Evolutionary conservation across 2,797 vertebrate species (phyloP).

Genomic region (Tauraco hartlaubi): DNA sequence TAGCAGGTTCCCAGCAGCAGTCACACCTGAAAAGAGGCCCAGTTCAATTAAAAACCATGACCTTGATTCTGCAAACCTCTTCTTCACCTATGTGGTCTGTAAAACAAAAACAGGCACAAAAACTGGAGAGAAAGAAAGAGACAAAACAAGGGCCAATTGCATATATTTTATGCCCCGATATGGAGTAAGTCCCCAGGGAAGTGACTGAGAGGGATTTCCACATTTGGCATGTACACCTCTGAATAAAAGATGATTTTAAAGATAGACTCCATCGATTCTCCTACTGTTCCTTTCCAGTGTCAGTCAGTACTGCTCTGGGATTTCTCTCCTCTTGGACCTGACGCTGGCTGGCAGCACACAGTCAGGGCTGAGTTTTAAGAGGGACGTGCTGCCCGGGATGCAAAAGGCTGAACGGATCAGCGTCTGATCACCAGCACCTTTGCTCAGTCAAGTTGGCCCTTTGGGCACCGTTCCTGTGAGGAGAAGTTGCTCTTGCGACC

Average conservation of each 20-base stretch:
- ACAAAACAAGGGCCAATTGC: neutral
- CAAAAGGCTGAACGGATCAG: neutral
- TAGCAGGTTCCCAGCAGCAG: neutral
- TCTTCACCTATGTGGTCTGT: neutral
- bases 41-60: neutral
- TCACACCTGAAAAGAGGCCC: neutral
- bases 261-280: neutral
- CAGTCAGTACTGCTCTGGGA: neutral
- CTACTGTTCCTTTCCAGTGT: neutral
- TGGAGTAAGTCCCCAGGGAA: neutral
- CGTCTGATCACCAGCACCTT: neutral
- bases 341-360: accelerated
- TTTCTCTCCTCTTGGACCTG: neutral
- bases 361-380: neutral
- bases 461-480: neutral
- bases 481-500: neutral
- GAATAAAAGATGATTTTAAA: neutral
- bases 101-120: neutral
- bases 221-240: neutral
- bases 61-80: neutral
- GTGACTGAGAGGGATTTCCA: neutral
- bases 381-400: neutral
- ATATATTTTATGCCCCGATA: neutral
- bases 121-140: neutral
- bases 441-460: neutral